Conservation (phyloP, 2,888 invertebrate species). For the Thumatha senex region DNA sequence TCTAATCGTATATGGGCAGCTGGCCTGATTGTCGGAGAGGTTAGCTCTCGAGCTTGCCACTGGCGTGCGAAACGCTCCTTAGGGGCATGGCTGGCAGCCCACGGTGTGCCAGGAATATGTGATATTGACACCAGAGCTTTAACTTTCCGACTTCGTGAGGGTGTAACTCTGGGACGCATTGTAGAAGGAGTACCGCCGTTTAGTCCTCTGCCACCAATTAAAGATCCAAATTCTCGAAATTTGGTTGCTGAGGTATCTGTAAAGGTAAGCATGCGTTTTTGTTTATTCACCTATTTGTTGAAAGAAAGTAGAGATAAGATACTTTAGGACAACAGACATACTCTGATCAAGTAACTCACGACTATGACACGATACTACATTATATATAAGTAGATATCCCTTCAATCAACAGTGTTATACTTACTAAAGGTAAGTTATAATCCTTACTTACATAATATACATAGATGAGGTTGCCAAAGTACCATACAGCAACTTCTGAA, state of each 20-base stretch:
- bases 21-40: conserved; percentile 95
- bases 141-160: conserved; percentile 95
- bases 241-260: conserved; percentile 96
- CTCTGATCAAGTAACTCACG: too few species aligned
- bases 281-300: neutral
- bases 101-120: conserved; percentile 93
- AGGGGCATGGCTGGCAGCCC: conserved; percentile 91
- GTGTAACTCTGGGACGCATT: conserved; percentile 90
- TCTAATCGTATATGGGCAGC: conserved; percentile 95
- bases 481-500: too few species aligned
- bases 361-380: too few species aligned
- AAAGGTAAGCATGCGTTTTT: conserved; percentile 74
- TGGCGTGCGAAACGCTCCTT: conserved; percentile 93
- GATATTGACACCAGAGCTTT: conserved; percentile 97
- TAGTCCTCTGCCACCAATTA: conserved; percentile 55
- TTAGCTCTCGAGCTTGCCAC: conserved; percentile 94
- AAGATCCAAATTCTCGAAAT: conserved; percentile 94
- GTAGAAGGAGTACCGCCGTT: conserved; percentile 81
- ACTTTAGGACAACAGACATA: too few species aligned
- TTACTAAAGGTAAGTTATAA: too few species aligned
- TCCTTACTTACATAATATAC: too few species aligned
- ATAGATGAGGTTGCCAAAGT: too few species aligned
- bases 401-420: too few species aligned
- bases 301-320: neutral
- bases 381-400: too few species aligned